These are phyloP conservation scores for Lucinisca nassula DNA, from an alignment of 2,888 invertebrate species.

Conservation along the genomic window DNA sequence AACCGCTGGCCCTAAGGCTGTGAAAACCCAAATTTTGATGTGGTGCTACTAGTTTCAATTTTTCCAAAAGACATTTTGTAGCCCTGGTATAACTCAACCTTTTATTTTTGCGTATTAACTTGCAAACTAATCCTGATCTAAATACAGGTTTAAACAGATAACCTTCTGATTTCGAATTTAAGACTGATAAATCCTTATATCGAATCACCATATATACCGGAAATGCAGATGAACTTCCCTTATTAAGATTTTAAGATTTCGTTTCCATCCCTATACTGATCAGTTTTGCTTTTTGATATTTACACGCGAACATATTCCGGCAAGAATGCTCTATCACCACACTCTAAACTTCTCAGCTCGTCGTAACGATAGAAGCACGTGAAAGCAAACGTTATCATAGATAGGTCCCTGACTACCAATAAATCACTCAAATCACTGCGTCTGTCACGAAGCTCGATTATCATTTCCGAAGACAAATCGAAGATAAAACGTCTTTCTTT, in stretches of 20 bases:
- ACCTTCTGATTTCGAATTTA: neutral
- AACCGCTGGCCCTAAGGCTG: slow-evolving; percentile 29
- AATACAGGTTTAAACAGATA: neutral
- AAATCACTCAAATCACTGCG: slow-evolving; percentile 17
- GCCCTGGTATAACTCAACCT: neutral
- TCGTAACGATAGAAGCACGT: slow-evolving; percentile 28
- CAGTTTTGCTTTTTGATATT: neutral
- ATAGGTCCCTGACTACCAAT: slow-evolving; percentile 45
- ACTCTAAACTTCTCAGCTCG: neutral
- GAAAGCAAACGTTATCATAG: slow-evolving; percentile 47
- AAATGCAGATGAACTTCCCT: neutral
- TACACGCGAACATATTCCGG: neutral
- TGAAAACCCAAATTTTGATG: slow-evolving; percentile 20
- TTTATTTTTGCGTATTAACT: neutral
- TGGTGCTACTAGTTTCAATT: slow-evolving; percentile 25
- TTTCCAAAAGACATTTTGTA: slow-evolving; percentile 32
- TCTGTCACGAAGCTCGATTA: slow-evolving; percentile 30
- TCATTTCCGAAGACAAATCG: slow-evolving; percentile 31
- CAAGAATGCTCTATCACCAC: neutral
- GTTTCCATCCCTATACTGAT: neutral
- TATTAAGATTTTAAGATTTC: neutral
- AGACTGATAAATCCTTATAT: neutral
- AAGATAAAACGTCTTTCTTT: slow-evolving; percentile 32
- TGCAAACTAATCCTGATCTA: neutral
- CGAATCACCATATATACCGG: neutral